Conservation (phyloP, 2,888 invertebrate species). For the Kryphioiulus occultus region DNA sequence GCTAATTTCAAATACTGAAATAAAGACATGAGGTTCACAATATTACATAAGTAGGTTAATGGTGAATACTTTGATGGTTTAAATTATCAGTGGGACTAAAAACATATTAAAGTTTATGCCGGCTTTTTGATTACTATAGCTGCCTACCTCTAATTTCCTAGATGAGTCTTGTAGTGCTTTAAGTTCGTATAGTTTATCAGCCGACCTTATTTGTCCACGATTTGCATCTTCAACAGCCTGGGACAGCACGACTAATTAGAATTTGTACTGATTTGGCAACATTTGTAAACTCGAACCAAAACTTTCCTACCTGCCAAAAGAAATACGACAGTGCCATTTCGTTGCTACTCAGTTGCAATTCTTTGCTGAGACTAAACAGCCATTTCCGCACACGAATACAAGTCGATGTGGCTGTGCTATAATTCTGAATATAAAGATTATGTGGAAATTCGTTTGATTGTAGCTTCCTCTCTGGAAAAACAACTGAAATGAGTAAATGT, state of each 20-base stretch:
- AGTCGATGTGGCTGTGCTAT: slow-evolving; percentile 95
- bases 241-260: slow-evolving; percentile 55
- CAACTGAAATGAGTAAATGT: slow-evolving; percentile 2
- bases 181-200: slow-evolving; percentile 91
- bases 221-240: slow-evolving; percentile 93
- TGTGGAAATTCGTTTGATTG: slow-evolving; percentile 95
- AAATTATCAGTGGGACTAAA: no score
- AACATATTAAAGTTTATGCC: no score
- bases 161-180: slow-evolving; percentile 93
- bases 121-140: no score
- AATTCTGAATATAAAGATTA: slow-evolving; percentile 98
- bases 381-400: slow-evolving; percentile 89
- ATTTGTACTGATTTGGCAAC: background rate
- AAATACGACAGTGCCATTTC: slow-evolving; percentile 83
- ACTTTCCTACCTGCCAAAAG: slow-evolving; percentile 75
- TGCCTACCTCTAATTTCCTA: slow-evolving; percentile 77
- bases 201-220: slow-evolving; percentile 87
- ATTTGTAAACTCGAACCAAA: background rate
- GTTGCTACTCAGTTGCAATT: slow-evolving; percentile 72
- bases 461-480: slow-evolving; percentile 83
- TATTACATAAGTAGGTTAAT: slow-evolving; percentile 17
- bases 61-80: background rate
- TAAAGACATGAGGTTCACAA: slow-evolving; percentile 42
- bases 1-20: slow-evolving; percentile 80
- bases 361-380: slow-evolving; percentile 79